Evolutionary conservation across 2,113 vertebrate genomes (phyloP), one percentile per base, ranked within the genome.

Genomic region (Channa maculata): DNA sequence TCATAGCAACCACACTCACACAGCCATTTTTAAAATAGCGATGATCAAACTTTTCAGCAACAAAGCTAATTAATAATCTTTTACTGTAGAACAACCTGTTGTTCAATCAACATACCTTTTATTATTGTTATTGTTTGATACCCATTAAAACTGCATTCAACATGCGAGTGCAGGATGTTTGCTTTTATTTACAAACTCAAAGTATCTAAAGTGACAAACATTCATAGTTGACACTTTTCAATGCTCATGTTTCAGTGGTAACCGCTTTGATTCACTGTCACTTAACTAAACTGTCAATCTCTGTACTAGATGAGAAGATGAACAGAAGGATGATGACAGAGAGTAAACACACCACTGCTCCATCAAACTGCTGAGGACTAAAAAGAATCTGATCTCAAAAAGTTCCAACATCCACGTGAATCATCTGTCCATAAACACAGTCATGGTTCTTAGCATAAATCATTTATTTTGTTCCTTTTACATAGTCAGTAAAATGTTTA

Each of bases 381-480:
- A 15, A 44, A 0, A 48, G 24, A n/a, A 44, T 62, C 34, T 43
- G 15, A 71, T 54, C 37, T 46, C n/a, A 49, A 48, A 3, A 70
- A 71, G 34, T 50, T 52, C 8, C 52, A n/a, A 45, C 15, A 34
- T 46, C 11, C 6, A 65, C 63, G 13, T 65, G 34, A 44, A 60
- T 79, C 45, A 63, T 11, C 51, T 1, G 15, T 69, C 49, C 43
- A 53, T 60, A 50, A 73, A 76, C 3, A 46, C 33, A 65, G 2
- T 6, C 11, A 10, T 60, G 39, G 12, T 48, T 38, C 55, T 62
- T 6, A 60, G 14, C 13, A 38, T 39, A 84, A 89, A 83, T 50
- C 14, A 59, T 91, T 92, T 91, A 91, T 92, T 90, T 86, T 84
- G 43, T 38, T 81, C 52, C 39, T 69, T 84, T 83, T 59, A 82